Base-by-base conservation (phyloP, 2,113 vertebrate species). In the Cromileptes altivelis region DNA sequence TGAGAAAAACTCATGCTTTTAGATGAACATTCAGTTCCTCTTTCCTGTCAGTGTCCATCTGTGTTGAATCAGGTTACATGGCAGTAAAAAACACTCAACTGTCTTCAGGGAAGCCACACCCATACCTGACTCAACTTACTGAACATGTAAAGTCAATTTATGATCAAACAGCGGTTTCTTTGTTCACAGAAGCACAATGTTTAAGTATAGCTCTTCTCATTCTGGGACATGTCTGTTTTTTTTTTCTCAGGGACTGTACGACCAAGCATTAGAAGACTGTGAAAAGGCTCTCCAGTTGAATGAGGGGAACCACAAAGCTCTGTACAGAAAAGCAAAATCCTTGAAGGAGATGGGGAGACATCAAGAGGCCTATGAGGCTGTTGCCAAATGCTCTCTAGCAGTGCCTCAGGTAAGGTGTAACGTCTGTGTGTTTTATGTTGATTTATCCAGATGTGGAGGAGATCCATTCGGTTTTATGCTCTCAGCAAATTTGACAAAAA, bases 301-400 rank as follows among this genome's bases (percentile, higher is more conserved):
- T 47, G 94, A 96, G 49, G 94, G 95, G 70, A 99, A 99, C 93
- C 96, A 96, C 93, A 96, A 95, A 94, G 97, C 97, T 1, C 96
- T 98, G 9, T 99, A 97, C 90, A 95, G 97, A 81, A 99, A 98
- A 93, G 96, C 97, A 37, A 97, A 96, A 91, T 96, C 97, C 52
- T 92, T 99, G 62, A 98, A 96, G 12, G 96, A 98, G 18, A 68
- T 99, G 89, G 97, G 97, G 75, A 96, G 93, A 75, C 96, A 97
- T 92, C 95, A 95, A 78, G 97, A 97, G 81, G 98, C 98, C 84
- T 99, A 99, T 13, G 97, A 99, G 49, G 95, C 96, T n/a, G 96
- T 99, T 53, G 98, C 97, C 74, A 97, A 97, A 93, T 99, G 98
- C 80, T 99, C 97, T 70, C 93, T 99, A 80, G 96, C 95, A 50